These are phyloP conservation scores for Melanerpes formicivorus DNA, from an alignment of 2,113 vertebrate genomes.

Conservation along the genomic window DNA sequence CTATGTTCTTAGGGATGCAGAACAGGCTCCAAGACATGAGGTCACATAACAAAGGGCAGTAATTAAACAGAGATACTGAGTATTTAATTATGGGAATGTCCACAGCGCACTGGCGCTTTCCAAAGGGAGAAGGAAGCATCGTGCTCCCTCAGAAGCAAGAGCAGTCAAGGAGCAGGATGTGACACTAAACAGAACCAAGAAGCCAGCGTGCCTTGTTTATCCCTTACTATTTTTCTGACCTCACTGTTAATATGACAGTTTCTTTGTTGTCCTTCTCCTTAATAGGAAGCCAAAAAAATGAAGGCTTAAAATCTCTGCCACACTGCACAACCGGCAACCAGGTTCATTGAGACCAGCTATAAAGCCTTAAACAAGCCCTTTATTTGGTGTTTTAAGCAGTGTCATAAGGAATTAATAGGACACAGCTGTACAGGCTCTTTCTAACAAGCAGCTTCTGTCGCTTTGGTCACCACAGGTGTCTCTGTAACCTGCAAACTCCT, in stretches of 20 bases:
- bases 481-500: slow-evolving; percentile 85
- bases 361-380: slow-evolving; percentile 79
- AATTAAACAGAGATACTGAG: not conserved
- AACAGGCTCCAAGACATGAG: not conserved
- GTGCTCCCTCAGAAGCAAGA: not conserved
- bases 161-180: not conserved
- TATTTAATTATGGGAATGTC: slow-evolving; percentile 37
- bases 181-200: not conserved
- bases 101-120: not conserved
- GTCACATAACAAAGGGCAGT: not conserved
- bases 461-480: slow-evolving; percentile 87
- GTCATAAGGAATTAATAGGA: slow-evolving; percentile 84
- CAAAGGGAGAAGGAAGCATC: not conserved
- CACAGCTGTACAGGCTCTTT: slow-evolving; percentile 83
- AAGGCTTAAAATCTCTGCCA: slow-evolving; percentile 67
- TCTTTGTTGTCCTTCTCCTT: slow-evolving; percentile 8
- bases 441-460: slow-evolving; percentile 81
- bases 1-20: not conserved
- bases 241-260: slow-evolving; percentile 59
- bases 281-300: slow-evolving; percentile 54
- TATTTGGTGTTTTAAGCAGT: slow-evolving; percentile 80
- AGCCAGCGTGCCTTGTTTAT: slow-evolving; percentile 47
- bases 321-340: slow-evolving; percentile 43
- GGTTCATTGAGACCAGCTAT: slow-evolving; percentile 69
- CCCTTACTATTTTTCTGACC: slow-evolving; percentile 53